Conservation (phyloP, 2,888 invertebrate genomes). For the Trisateles emortualis region DNA sequence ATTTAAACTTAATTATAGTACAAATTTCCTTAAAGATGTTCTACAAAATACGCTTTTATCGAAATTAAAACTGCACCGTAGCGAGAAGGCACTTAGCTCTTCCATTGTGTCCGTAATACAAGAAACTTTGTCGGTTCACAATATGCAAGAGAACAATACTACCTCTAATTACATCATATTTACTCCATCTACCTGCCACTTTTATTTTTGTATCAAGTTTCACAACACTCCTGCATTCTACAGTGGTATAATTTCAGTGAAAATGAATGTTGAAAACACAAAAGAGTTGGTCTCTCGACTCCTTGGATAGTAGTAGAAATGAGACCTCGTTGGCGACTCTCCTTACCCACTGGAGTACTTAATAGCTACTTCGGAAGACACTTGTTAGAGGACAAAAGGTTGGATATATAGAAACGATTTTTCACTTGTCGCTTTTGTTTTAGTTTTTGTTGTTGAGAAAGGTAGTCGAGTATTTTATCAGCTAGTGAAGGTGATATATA, state of each 20-base stretch:
- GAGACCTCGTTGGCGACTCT: slow-evolving; percentile 44
- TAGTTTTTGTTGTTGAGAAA: slow-evolving; percentile 13
- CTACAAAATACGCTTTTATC: slow-evolving; percentile 6
- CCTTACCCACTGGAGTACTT: slow-evolving; percentile 54
- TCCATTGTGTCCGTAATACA: slow-evolving; percentile 20
- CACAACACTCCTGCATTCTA: slow-evolving; percentile 19
- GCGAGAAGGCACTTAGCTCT: slow-evolving; percentile 21
- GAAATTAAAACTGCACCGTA: slow-evolving; percentile 8
- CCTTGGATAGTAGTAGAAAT: slow-evolving; percentile 41
- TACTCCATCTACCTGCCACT: slow-evolving; percentile 13
- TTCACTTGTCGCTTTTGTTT: slow-evolving; percentile 36
- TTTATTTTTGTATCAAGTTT: slow-evolving; percentile 16
- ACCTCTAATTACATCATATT: slow-evolving; percentile 16
- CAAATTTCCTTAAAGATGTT: slow-evolving; percentile 6
- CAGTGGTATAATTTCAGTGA: slow-evolving; percentile 47
- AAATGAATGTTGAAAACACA: slow-evolving; percentile 45
- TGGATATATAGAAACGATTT: slow-evolving; percentile 30
- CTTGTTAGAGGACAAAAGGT: slow-evolving; percentile 54
- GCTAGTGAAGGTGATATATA: not conserved
- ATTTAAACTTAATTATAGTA: not conserved
- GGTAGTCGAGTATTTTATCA: not conserved
- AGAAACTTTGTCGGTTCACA: slow-evolving; percentile 13
- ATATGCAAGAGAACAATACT: slow-evolving; percentile 5
- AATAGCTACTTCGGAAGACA: slow-evolving; percentile 62
- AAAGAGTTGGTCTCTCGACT: slow-evolving; percentile 46